Evolutionary conservation across 2,113 vertebrate species (phyloP).

Genomic region (Phylloscopus trochilus): DNA sequence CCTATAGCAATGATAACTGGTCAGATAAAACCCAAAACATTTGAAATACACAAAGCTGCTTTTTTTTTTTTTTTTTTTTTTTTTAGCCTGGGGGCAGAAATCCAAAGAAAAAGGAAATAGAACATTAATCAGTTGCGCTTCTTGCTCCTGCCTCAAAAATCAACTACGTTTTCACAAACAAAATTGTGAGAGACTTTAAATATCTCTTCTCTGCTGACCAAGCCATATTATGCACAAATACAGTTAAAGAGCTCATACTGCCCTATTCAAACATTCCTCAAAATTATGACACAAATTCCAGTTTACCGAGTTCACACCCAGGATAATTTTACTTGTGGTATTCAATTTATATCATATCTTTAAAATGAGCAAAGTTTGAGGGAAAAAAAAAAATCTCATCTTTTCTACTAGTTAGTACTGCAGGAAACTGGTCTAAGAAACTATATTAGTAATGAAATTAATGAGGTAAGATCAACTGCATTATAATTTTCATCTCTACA

Average conservation of each 20-base stretch:
- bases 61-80: rapidly evolving
- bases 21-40: not conserved
- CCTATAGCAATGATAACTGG: not conserved
- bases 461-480: not conserved
- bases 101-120: not conserved
- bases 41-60: not conserved
- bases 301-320: not conserved
- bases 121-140: not conserved
- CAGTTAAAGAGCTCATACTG: not conserved
- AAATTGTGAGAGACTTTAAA: not conserved
- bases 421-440: not conserved
- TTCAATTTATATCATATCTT: not conserved
- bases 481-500: not conserved
- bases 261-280: not conserved
- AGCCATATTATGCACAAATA: not conserved
- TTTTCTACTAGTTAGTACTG: not conserved
- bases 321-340: not conserved
- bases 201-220: not conserved
- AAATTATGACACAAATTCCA: not conserved
- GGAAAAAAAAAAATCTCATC: not conserved
- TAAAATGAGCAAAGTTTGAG: not conserved
- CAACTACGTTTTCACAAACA: not conserved
- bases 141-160: not conserved
- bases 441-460: not conserved
- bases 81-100: not conserved